Conservation (phyloP, 2,888 invertebrate genomes). For the Macropis europaea region DNA sequence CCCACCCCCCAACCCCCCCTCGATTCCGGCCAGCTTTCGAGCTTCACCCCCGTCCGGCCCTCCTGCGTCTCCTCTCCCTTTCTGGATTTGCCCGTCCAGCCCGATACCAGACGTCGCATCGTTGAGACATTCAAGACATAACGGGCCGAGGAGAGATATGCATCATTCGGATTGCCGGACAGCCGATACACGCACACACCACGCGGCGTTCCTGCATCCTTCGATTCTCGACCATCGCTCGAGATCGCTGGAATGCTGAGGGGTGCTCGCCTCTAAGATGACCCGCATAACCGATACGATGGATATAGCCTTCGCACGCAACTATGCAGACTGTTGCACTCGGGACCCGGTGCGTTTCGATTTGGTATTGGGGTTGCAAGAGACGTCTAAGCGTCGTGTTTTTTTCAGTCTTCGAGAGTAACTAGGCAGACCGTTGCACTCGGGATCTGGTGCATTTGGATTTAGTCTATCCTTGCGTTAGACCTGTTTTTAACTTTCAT, state of each 20-base stretch:
- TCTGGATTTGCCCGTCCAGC: conserved; percentile 40
- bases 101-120: conserved; percentile 53
- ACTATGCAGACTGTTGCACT: neutral
- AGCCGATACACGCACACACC: conserved; percentile 55
- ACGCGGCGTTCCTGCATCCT: conserved; percentile 55
- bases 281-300: conserved; percentile 58
- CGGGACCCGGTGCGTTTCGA: neutral
- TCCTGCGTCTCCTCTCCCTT: conserved; percentile 12
- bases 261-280: conserved; percentile 67
- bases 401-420: neutral
- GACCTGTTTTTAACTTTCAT: no score
- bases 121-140: conserved; percentile 77
- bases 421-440: neutral
- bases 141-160: conserved; percentile 77
- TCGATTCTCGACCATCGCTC: conserved; percentile 57
- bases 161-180: conserved; percentile 73
- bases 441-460: neutral
- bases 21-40: conserved; percentile 58
- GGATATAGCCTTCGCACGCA: neutral
- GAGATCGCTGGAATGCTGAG: conserved; percentile 68
- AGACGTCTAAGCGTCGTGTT: no score
- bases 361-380: no score
- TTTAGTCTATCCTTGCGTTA: no score
- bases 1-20: no score
- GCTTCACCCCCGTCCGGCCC: conserved; percentile 41